These are phyloP conservation scores for Thamnophis elegans DNA, from an alignment of 2,797 vertebrate species.

Conservation along the genomic window DNA sequence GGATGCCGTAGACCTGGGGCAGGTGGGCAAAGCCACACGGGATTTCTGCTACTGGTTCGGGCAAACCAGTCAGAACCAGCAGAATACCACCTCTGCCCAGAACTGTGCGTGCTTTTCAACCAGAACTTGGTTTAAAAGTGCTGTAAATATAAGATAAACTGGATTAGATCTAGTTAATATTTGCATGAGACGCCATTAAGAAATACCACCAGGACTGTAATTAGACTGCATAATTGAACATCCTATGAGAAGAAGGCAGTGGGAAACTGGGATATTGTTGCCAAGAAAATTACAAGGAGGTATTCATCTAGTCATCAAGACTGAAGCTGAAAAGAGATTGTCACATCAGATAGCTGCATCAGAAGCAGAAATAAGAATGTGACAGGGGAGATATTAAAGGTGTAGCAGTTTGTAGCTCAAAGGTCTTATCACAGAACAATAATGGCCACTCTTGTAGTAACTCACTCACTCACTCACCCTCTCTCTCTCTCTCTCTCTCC, in stretches of 20 bases:
- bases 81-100: background rate
- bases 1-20: too few relatives aligned
- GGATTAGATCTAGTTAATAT: background rate
- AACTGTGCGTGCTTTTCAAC: background rate
- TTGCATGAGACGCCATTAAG: background rate
- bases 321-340: background rate
- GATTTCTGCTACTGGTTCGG: too few relatives aligned
- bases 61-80: too few relatives aligned
- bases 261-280: background rate
- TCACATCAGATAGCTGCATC: background rate
- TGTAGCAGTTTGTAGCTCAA: background rate
- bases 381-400: background rate
- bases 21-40: too few relatives aligned
- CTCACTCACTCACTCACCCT: background rate
- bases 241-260: background rate
- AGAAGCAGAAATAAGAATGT: background rate
- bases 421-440: background rate
- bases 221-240: background rate
- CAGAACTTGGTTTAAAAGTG: background rate
- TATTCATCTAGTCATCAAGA: background rate
- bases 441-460: background rate
- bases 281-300: background rate
- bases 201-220: background rate
- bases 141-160: background rate
- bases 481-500: too few relatives aligned